phyloP scores from a whole-genome alignment of 2,797 vertebrate species.

The Scyliorhinus canicula region DNA sequence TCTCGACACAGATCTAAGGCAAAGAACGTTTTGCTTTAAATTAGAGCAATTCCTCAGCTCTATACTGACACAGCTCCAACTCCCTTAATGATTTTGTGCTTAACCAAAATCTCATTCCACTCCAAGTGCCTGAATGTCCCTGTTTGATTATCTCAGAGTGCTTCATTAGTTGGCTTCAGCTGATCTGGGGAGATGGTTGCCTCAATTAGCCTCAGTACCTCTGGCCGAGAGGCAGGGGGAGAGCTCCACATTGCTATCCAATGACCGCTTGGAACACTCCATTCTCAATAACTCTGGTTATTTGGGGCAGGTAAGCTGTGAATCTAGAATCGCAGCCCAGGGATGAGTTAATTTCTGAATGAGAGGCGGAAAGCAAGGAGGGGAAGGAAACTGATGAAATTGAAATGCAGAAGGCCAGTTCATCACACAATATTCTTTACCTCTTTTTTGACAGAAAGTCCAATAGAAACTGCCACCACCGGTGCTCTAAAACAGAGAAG shows the following conservation, averaged over 20 bases:
- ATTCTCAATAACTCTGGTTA: background rate
- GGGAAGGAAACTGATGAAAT: background rate
- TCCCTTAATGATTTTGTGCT: background rate
- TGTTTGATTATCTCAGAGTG: background rate
- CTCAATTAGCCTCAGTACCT: background rate
- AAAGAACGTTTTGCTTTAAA: background rate
- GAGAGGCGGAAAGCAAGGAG: background rate
- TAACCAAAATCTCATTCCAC: background rate
- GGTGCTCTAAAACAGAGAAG: slow-evolving; percentile 64
- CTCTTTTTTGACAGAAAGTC: slow-evolving; percentile 77
- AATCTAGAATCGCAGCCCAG: background rate
- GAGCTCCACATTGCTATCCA: background rate
- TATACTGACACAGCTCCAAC: background rate
- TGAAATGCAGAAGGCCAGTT: background rate
- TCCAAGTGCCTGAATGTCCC: background rate
- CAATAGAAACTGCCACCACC: slow-evolving; percentile 79
- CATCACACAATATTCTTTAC: slow-evolving; percentile 50
- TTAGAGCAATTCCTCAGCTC: background rate
- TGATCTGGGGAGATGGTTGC: background rate
- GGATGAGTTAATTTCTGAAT: background rate
- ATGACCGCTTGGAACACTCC: no score
- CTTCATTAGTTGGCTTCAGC: background rate
- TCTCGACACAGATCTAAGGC: background rate
- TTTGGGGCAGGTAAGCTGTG: background rate
- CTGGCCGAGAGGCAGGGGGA: background rate